Evolutionary conservation across 2,113 vertebrate genomes (phyloP).

Genomic region (Haliaeetus leucogaster): DNA sequence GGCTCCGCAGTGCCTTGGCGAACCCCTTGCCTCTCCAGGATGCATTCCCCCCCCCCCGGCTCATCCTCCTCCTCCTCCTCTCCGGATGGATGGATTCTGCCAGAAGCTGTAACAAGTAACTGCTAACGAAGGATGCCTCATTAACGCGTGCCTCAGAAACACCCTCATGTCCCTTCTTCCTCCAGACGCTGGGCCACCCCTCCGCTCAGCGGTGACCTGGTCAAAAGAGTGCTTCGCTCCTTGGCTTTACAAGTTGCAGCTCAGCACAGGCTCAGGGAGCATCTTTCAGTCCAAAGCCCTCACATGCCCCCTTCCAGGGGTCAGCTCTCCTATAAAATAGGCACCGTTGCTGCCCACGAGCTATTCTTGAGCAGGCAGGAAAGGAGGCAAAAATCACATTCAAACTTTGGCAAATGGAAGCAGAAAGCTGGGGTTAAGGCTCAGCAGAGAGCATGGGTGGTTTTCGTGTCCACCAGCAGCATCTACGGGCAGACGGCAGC

Average conservation of each 20-base stretch:
- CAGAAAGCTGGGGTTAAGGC: neutral
- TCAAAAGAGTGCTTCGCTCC: neutral
- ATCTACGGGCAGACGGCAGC: neutral
- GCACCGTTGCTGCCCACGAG: rapidly evolving
- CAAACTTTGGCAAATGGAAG: neutral
- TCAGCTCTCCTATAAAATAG: neutral
- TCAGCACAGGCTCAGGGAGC: neutral
- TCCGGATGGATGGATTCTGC: neutral
- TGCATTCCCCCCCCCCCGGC: neutral
- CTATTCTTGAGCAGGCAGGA: neutral
- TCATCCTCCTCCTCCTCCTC: neutral
- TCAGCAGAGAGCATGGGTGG: neutral
- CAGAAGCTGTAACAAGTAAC: neutral
- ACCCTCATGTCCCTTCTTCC: neutral
- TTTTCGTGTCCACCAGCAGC: neutral
- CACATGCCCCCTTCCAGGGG: neutral
- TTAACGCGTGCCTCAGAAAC: neutral
- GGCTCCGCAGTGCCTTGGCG: neutral
- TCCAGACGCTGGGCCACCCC: neutral
- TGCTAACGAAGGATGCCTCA: neutral
- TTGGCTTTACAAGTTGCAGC: neutral
- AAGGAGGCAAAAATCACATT: neutral
- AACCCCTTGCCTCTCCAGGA: neutral
- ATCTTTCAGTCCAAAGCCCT: neutral
- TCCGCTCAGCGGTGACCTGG: neutral